Evolutionary conservation across 2,797 vertebrate species (phyloP).

Genomic region (Artibeus lituratus): DNA sequence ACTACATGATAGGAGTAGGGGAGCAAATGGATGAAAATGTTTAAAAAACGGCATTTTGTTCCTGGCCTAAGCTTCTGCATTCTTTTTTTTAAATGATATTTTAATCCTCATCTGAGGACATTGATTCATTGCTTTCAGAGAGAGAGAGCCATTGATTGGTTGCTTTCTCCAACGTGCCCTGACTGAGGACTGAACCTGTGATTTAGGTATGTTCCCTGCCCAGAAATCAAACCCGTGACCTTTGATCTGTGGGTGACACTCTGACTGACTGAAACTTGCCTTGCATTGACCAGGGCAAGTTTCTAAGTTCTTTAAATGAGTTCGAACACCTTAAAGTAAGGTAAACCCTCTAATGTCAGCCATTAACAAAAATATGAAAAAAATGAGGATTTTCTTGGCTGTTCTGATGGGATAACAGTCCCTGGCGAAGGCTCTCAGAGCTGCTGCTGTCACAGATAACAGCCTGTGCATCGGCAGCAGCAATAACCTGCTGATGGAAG

Average conservation of each 20-base stretch:
- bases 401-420: background rate
- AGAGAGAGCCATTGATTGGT: background rate
- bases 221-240: background rate
- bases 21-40: background rate
- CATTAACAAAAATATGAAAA: background rate
- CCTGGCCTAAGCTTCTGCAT: background rate
- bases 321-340: background rate
- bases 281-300: background rate
- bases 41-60: background rate
- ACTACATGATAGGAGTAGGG: background rate
- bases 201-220: background rate
- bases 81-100: background rate
- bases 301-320: background rate
- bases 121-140: background rate
- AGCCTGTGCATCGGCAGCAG: background rate
- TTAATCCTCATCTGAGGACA: background rate
- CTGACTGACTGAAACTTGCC: background rate
- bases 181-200: background rate
- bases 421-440: background rate
- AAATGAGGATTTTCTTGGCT: constrained; percentile 1
- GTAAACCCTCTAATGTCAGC: constrained; percentile 2
- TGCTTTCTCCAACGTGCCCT: background rate
- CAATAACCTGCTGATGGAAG: constrained; percentile 52
- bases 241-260: background rate
- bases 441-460: constrained; percentile 30